phyloP scores from a whole-genome alignment of 2,113 vertebrate genomes.

The Noctilio leporinus region DNA sequence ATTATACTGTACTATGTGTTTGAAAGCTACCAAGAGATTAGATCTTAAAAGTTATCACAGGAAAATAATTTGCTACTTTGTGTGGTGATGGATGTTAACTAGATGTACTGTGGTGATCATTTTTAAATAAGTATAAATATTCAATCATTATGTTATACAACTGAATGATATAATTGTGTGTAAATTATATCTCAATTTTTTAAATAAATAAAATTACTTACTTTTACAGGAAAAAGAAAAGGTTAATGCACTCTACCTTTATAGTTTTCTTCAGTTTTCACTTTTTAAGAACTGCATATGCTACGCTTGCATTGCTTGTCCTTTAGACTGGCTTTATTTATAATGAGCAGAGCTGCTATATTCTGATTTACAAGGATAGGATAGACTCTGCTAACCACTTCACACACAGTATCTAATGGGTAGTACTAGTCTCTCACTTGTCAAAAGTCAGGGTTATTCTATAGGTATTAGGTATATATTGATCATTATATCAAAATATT shows the following conservation, averaged over 20 bases:
- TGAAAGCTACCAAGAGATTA: too few relatives aligned
- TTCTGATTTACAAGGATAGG: background rate
- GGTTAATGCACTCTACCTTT: background rate
- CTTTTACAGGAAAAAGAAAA: background rate
- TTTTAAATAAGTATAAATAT: too few relatives aligned
- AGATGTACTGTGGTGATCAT: too few relatives aligned
- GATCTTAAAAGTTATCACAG: too few relatives aligned
- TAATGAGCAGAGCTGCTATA: background rate
- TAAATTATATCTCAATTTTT: background rate
- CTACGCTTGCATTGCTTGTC: background rate
- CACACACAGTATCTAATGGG: background rate
- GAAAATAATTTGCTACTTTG: too few relatives aligned
- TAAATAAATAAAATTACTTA: background rate
- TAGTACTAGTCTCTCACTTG: background rate
- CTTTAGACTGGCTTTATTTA: background rate
- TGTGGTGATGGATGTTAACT: too few relatives aligned
- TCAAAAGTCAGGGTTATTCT: background rate
- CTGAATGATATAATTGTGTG: background rate
- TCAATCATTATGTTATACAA: too few relatives aligned
- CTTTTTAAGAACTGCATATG: background rate
- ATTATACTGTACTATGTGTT: too few relatives aligned
- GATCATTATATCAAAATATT: constrained; percentile 7
- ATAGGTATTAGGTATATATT: background rate
- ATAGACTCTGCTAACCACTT: background rate
- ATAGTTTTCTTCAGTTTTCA: background rate